Evolutionary conservation across 2,797 vertebrate species (phyloP).

Genomic region (Clarias platycephalus): DNA sequence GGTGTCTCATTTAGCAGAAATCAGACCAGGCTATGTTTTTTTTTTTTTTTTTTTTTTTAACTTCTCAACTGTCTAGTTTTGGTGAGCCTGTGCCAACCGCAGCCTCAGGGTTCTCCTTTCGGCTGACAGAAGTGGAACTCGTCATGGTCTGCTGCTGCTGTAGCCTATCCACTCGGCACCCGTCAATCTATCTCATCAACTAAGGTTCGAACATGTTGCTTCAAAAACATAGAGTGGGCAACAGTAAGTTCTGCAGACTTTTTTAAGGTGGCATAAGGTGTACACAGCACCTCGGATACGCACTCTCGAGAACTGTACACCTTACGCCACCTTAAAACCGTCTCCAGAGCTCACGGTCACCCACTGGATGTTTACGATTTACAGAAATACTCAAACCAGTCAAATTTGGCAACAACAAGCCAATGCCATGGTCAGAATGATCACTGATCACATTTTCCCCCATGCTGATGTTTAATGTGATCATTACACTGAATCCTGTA

Average conservation of each 20-base stretch:
- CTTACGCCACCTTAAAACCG: no score
- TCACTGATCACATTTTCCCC: neutral
- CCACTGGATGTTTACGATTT: neutral
- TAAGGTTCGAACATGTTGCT: neutral
- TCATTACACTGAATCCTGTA: neutral
- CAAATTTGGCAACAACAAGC: neutral
- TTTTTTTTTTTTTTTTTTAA: neutral
- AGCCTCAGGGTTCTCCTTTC: neutral
- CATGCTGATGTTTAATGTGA: neutral
- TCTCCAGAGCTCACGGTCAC: no score
- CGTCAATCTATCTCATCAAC: no score
- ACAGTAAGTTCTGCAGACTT: no score
- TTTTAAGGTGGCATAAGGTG: no score
- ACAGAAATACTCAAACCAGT: neutral
- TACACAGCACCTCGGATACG: no score
- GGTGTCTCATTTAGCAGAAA: neutral
- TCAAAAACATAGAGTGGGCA: no score
- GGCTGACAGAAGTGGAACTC: neutral
- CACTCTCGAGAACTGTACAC: neutral
- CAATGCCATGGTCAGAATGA: neutral
- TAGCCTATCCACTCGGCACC: neutral
- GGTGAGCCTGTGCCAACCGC: neutral
- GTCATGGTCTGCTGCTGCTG: neutral
- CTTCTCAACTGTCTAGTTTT: neutral
- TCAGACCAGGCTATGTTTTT: neutral